A percentile compares a stretch with the other conserved stretches of the same genome.
Conservation (phyloP, 2,113 vertebrate species). For the Nerophis lumbriciformis region DNA sequence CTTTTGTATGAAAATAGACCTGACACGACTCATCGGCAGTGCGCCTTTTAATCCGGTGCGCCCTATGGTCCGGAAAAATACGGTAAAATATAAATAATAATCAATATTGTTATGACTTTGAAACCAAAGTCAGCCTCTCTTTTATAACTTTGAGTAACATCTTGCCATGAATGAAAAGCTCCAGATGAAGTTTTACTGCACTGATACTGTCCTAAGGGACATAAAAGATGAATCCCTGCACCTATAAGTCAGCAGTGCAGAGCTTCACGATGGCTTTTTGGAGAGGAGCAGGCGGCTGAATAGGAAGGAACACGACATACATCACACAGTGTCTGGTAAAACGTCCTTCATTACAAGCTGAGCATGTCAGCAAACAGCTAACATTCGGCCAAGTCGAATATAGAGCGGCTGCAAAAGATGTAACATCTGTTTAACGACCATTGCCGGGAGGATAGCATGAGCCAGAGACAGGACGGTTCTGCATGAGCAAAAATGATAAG, state of each 20-base stretch:
- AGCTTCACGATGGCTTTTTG: neutral
- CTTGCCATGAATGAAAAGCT: constrained; percentile 32
- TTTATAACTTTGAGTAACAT: constrained; percentile 23
- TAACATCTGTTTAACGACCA: constrained; percentile 18
- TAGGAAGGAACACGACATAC: constrained; percentile 37
- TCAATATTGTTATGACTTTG: constrained; percentile 10
- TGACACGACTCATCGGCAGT: too few species aligned
- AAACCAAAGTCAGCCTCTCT: constrained; percentile 33
- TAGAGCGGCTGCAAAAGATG: constrained; percentile 19
- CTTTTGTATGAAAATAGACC: too few species aligned
- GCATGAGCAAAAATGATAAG: neutral
- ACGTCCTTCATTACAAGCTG: constrained; percentile 26
- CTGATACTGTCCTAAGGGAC: constrained; percentile 35
- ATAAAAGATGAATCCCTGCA: constrained; percentile 31
- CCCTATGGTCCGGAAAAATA: too few species aligned
- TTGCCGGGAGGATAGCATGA: neutral
- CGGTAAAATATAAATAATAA: neutral
- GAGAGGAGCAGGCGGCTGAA: constrained; percentile 16
- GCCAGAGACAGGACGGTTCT: constrained; percentile 1
- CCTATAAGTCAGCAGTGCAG: constrained; percentile 26
- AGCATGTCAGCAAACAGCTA: constrained; percentile 28
- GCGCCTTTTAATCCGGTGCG: too few species aligned
- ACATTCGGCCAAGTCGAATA: constrained; percentile 20
- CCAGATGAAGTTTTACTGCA: constrained; percentile 25
- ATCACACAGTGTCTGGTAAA: constrained; percentile 39